Base-by-base conservation (phyloP, 2,797 vertebrate genomes). In the Falco novaeseelandiae region DNA sequence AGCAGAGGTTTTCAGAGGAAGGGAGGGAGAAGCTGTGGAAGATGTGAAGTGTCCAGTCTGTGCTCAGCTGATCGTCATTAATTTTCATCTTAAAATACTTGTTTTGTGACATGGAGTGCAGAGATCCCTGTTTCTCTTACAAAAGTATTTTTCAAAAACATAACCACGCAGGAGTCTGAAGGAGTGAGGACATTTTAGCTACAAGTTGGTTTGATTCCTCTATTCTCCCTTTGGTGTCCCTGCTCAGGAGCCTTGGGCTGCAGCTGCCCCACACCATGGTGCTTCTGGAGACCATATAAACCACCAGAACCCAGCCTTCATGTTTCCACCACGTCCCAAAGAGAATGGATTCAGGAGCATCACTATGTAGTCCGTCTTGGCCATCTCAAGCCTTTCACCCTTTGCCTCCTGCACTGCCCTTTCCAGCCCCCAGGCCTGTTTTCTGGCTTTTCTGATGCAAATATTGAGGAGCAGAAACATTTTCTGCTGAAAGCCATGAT, bases 31-130 rank as follows among this genome's bases (percentile, higher is more conserved):
- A 84, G 13, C 61, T 69, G 11, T 82, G 62, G 14, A 48, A 66
- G 20, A 69, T 74, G 34, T 54, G 30, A 83, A 30, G 58, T 73
- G 19, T 42, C 30, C 27, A 4, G 13, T 59, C 9, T 30, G 15
- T 79, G 22, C 46, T 91, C 30, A 4, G 23, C 17, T 62, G 16
- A 18, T 71, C 20, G 49, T 57, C 48, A 32, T 46, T 29, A 4
- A 70, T 92, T 93, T 87, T 73, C 7, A 73, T 69, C 10, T 61
- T 63, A 20, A 79, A 93, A 42, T 54, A 7, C 34, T 96, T 88
- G 36, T 15, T 76, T 87, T 70, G 66, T 83, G 51, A 48, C 10
- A 5, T 5, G 10, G 20, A 66, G 55, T 73, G 21, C 51, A 52
- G 63, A 82, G 25, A 82, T 67, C 6, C 20, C 9, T 0, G 0